Conservation (phyloP, 2,113 vertebrate genomes). For the Gnathonemus longibarbis region DNA sequence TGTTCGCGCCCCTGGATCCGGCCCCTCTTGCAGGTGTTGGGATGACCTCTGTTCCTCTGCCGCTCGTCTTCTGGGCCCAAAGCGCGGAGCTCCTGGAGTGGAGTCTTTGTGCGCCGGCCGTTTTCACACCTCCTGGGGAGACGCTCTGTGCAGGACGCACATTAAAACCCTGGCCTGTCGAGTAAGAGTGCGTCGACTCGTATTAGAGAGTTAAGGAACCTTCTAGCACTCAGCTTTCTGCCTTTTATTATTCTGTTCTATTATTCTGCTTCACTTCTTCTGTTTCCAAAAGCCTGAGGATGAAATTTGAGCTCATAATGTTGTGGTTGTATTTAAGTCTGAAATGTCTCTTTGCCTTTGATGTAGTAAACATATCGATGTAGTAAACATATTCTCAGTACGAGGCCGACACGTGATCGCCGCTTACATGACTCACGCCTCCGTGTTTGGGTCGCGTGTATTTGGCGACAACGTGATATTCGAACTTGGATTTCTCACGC, state of each 20-base stretch:
- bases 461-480: not conserved
- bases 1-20: not conserved
- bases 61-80: not conserved
- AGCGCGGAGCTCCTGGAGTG: not conserved
- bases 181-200: not conserved
- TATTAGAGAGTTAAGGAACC: not conserved
- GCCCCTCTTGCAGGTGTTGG: not conserved
- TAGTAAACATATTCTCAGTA: not conserved
- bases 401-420: not conserved
- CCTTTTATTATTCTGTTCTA: not conserved
- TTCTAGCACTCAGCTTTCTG: not conserved
- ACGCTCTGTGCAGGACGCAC: not conserved
- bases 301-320: not conserved
- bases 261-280: not conserved
- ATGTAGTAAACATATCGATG: not conserved
- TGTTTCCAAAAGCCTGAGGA: not conserved
- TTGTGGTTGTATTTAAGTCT: not conserved
- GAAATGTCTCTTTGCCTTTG: not conserved
- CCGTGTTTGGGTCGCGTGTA: not conserved
- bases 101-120: not conserved
- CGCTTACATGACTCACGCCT: not conserved
- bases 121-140: not conserved
- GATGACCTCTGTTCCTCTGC: not conserved
- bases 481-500: not conserved
- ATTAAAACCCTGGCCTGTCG: not conserved